Evolutionary conservation across 2,113 vertebrate genomes (phyloP).

Genomic region (Vidua chalybeata): DNA sequence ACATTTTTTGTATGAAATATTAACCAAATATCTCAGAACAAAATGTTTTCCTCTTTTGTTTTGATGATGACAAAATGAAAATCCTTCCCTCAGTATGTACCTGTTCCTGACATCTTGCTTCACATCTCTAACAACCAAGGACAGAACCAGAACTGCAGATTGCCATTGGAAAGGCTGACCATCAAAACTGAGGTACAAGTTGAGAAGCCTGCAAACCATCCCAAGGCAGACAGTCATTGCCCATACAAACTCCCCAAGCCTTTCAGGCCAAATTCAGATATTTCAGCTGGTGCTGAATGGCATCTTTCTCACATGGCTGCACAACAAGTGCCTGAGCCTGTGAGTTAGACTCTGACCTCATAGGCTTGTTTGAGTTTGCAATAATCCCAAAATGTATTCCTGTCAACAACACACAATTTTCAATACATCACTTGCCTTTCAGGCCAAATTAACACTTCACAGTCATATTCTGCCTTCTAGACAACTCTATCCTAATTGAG

Average conservation of each 20-base stretch:
- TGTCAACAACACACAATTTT: constrained; percentile 19
- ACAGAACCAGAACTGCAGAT: background rate
- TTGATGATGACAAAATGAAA: background rate
- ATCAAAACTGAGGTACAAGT: accelerated
- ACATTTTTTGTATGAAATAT: background rate
- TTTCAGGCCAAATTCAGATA: background rate
- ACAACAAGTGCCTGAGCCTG: background rate
- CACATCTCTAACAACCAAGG: background rate
- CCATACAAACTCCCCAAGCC: background rate
- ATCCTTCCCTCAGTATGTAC: background rate
- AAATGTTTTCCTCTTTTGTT: background rate
- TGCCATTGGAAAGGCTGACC: background rate
- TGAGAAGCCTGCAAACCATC: background rate
- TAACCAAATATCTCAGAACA: background rate
- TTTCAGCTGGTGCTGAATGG: background rate
- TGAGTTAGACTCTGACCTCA: background rate
- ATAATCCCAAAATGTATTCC: constrained; percentile 22
- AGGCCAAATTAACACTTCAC: constrained; percentile 14
- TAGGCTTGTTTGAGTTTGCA: background rate
- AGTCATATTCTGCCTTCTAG: background rate
- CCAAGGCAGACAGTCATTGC: background rate
- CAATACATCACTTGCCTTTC: constrained; percentile 31
- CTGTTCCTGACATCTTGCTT: background rate
- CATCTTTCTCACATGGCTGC: background rate
- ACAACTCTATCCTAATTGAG: constrained; percentile 12